Evolutionary conservation across 1,140 invertebrate genomes (phyloP).

Genomic region (Procambarus virginalis): DNA sequence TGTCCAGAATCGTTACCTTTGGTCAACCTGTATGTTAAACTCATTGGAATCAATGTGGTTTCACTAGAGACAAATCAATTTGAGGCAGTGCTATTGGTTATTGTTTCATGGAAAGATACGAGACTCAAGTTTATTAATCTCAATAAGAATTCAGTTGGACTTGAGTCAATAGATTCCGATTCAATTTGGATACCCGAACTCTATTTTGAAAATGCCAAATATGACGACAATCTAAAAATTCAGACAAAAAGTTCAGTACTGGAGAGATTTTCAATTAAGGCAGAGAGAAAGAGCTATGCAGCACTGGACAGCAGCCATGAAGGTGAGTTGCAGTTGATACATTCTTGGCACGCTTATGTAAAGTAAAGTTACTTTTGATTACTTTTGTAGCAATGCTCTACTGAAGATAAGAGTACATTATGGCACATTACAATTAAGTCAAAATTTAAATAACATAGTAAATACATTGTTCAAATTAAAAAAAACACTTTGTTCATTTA

Average conservation of each 20-base stretch:
- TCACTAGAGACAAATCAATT: background rate
- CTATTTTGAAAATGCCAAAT: background rate
- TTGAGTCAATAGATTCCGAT: background rate
- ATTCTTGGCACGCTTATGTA: too few species aligned
- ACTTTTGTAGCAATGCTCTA: too few species aligned
- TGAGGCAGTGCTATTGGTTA: background rate
- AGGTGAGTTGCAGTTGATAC: background rate
- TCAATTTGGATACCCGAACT: background rate
- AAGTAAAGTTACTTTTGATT: too few species aligned
- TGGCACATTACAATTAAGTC: too few species aligned
- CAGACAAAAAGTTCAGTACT: background rate
- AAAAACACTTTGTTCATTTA: too few species aligned
- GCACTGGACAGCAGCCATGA: slow-evolving; percentile 11
- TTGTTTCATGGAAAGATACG: background rate
- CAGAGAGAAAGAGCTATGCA: background rate
- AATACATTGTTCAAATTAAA: too few species aligned
- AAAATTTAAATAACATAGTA: too few species aligned
- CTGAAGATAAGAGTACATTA: too few species aligned
- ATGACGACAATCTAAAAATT: slow-evolving; percentile 6
- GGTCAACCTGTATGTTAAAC: background rate
- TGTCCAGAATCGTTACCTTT: background rate
- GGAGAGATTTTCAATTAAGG: background rate
- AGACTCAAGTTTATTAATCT: slow-evolving; percentile 8
- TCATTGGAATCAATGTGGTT: background rate
- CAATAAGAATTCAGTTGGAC: background rate